A percentile compares a stretch with the other conserved stretches of the same genome.
Evolutionary conservation across 2,113 vertebrate genomes (phyloP).

Genomic region (Stigmatopora argus): DNA sequence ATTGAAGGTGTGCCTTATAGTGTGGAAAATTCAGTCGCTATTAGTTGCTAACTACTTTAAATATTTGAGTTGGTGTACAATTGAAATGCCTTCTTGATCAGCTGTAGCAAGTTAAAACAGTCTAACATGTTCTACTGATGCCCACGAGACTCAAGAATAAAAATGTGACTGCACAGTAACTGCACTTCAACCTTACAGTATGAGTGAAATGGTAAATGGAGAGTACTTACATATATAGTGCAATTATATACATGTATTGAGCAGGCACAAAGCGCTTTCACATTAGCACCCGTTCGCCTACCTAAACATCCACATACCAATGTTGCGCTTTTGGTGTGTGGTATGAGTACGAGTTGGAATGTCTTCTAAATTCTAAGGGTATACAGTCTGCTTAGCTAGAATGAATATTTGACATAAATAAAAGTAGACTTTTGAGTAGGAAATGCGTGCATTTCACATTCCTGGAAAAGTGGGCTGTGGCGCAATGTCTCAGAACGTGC

Average conservation of each 20-base stretch:
- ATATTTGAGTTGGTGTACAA: neutral
- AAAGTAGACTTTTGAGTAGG: neutral
- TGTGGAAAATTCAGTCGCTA: too few species aligned
- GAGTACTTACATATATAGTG: too few species aligned
- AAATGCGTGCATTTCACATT: constrained; percentile 40
- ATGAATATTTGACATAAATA: neutral
- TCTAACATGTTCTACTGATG: neutral
- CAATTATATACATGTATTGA: too few species aligned
- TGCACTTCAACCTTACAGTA: neutral
- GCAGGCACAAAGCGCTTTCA: too few species aligned
- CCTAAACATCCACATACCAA: too few species aligned
- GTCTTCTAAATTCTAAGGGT: neutral
- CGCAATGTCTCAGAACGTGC: constrained; percentile 43
- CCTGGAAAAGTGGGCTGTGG: constrained; percentile 35
- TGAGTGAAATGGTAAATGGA: neutral
- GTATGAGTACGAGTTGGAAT: neutral
- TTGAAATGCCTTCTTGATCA: neutral
- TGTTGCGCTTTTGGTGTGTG: too few species aligned
- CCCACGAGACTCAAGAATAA: neutral
- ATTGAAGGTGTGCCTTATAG: too few species aligned
- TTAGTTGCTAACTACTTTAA: too few species aligned
- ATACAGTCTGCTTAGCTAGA: neutral
- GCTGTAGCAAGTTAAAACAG: neutral
- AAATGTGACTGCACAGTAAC: neutral
- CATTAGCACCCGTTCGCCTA: too few species aligned